Evolutionary conservation across 2,888 invertebrate genomes (phyloP), one percentile per base, ranked within the genome.

Genomic region (Philereme transversata): DNA sequence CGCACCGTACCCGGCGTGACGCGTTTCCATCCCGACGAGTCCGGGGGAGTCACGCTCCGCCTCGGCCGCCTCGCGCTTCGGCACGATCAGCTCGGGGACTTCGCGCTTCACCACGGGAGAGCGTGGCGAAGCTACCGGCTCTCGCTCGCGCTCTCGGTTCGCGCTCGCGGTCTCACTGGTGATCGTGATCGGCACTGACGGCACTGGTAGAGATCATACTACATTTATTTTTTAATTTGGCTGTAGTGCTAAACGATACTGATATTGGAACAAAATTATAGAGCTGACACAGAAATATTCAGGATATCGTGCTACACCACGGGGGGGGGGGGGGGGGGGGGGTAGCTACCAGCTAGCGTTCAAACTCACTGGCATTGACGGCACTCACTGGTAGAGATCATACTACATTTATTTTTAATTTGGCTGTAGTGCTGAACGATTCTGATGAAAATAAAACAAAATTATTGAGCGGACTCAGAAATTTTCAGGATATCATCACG

Each of bases 41-140:
- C 46, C 48, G 90, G 96, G 71, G 65, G 96, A 96, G 87, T 96
- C 96, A 90, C 94, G 87, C 95, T 95, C 93, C 90, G 90, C 86
- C 83, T 91, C 92, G 87, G 88, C 72, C 92, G 93, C 71, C 87
- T 96, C 96, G 40, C 95, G 93, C 91, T 96, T 96, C 9, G 95
- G 95, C 69, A 95, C 94, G 72, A 95, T 87, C 78, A 95, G 90
- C 78, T 83, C 94, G 87, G 81, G 89, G 80, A 77, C 86, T 81
- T 89, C 90, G 72, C 87, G 86, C 77, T 90, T 91, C 83, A 90
- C 90, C 60, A 84, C 83, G 78, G 86, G 93, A 82, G 84, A 86
- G 65, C 78, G 85, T 81, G 87, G 88, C 82, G 88, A 83, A 41
- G 83, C 65, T 75, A 77, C 86, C 49, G 66, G 76, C 73, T 78